phyloP scores from a whole-genome alignment of 1,140 invertebrate genomes.

The Pantala flavescens region DNA sequence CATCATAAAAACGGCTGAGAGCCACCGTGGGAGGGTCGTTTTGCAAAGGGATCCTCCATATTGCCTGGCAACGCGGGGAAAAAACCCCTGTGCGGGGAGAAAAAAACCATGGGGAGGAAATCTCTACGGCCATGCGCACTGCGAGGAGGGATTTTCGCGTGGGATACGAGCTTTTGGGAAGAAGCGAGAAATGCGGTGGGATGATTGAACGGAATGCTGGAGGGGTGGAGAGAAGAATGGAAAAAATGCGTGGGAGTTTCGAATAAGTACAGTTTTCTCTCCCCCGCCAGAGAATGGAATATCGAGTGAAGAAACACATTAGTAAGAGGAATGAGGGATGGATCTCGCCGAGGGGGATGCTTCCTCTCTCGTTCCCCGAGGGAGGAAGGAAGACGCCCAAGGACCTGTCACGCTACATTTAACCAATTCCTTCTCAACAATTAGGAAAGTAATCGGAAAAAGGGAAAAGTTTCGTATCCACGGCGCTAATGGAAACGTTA shows the following conservation, averaged over 20 bases:
- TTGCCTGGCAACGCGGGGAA: constrained; percentile 1
- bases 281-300: too few relatives aligned
- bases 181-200: background rate
- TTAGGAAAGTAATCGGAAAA: constrained; percentile 8
- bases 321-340: too few relatives aligned
- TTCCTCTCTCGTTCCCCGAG: background rate
- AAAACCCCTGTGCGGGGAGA: background rate
- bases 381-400: background rate
- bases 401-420: background rate
- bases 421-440: background rate
- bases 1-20: background rate
- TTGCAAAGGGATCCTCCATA: background rate
- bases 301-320: too few relatives aligned
- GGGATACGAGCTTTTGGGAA: background rate
- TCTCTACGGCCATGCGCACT: background rate
- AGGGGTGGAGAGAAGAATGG: background rate
- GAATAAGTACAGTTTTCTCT: too few relatives aligned
- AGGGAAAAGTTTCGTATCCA: background rate
- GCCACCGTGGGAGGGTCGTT: background rate
- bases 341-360: too few relatives aligned
- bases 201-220: constrained; percentile 1
- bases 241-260: background rate
- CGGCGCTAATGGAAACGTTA: background rate
- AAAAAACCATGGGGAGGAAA: background rate
- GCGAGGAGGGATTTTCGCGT: background rate